Conservation (phyloP, 2,888 invertebrate species). For the Acheta domesticus region DNA sequence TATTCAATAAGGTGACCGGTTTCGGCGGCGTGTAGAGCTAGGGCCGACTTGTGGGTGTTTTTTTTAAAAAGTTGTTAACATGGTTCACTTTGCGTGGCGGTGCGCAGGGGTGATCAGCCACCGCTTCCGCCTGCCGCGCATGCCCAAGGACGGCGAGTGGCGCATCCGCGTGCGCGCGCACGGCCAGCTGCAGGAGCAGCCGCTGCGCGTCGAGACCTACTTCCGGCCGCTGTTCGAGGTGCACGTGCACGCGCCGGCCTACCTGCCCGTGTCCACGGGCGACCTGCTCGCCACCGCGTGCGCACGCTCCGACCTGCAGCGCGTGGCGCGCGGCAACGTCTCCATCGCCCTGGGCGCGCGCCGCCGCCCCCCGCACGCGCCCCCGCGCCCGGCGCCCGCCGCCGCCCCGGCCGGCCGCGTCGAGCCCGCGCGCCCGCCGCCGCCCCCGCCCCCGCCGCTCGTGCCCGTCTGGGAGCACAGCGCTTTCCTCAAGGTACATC, state of each 20-base stretch:
- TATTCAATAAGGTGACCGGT: too few relatives aligned
- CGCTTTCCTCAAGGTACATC: background rate
- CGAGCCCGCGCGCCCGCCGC: background rate
- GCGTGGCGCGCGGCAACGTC: constrained; percentile 45
- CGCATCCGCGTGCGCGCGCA: constrained; percentile 45
- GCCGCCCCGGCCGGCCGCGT: constrained; percentile 30
- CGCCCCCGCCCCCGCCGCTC: background rate
- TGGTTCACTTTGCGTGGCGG: too few relatives aligned
- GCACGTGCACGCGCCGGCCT: constrained; percentile 25
- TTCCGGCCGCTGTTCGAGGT: constrained; percentile 47
- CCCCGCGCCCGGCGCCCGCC: background rate
- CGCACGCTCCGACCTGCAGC: constrained; percentile 44
- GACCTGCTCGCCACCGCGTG: constrained; percentile 39
- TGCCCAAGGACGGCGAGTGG: constrained; percentile 47
- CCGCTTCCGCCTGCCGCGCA: constrained; percentile 44
- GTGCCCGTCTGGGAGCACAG: background rate
- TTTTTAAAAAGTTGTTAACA: too few relatives aligned
- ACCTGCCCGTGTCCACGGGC: background rate
- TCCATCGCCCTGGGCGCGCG: constrained; percentile 41
- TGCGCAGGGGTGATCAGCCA: constrained; percentile 45
- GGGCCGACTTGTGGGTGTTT: too few relatives aligned
- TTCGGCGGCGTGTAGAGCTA: too few relatives aligned
- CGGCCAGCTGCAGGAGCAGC: constrained; percentile 45
- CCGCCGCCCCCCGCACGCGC: background rate
- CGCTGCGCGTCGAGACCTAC: constrained; percentile 46